Percentiles rank a stretch among this genome's conserved stretches.
Evolutionary conservation across 2,113 vertebrate genomes (phyloP).

Genomic region (Neolamprologus longior): DNA sequence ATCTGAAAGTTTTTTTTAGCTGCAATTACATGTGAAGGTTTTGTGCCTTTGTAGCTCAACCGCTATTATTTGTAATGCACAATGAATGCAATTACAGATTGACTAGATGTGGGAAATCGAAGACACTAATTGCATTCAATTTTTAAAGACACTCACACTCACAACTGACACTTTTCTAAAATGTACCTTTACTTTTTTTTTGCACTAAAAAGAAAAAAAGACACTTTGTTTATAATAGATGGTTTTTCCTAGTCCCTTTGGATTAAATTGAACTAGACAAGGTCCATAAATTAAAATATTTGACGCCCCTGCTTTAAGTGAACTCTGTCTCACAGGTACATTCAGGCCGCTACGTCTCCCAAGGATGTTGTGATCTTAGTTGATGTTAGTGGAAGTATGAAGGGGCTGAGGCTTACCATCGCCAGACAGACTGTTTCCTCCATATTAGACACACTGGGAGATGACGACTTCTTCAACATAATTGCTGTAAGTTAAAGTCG

Average conservation of each 20-base stretch:
- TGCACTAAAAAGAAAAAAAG: not conserved
- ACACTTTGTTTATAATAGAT: not conserved
- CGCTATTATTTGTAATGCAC: not conserved
- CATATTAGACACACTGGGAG: conserved; percentile 95
- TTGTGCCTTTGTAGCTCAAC: not conserved
- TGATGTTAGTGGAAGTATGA: conserved; percentile 98
- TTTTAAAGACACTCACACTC: not conserved
- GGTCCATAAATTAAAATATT: not conserved
- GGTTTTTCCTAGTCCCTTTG: not conserved
- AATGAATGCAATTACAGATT: not conserved
- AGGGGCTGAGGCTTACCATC: conserved; percentile 93
- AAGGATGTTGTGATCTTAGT: conserved; percentile 97
- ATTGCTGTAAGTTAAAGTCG: conserved; percentile 76
- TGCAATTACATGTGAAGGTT: not conserved
- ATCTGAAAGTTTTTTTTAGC: not conserved
- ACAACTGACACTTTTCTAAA: not conserved
- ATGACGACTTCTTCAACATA: conserved; percentile 98
- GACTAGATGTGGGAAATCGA: not conserved
- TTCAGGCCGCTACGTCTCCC: conserved; percentile 96
- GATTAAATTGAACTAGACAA: not conserved
- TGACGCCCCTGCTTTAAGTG: not conserved
- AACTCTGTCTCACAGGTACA: conserved; percentile 79
- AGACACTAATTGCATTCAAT: not conserved
- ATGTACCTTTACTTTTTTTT: not conserved
- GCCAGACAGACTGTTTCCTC: conserved; percentile 96